Percentiles rank a stretch among this genome's conserved stretches.
phyloP scores from a whole-genome alignment of 2,797 vertebrate species.

The Echeneis naucrates region DNA sequence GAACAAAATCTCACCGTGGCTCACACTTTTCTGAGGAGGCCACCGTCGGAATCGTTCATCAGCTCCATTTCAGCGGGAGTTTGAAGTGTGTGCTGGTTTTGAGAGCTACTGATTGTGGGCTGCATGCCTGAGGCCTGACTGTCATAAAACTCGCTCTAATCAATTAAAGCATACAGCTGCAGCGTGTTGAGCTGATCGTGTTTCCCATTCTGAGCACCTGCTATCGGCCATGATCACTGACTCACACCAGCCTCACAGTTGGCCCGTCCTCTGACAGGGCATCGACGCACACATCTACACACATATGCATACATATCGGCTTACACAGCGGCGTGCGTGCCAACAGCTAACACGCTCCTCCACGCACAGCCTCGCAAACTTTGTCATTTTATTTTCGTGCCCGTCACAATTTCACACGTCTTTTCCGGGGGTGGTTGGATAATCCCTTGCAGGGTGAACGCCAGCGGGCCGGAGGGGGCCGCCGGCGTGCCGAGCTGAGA shows the following conservation, averaged over 20 bases:
- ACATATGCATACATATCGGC: slow-evolving; percentile 60
- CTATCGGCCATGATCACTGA: slow-evolving; percentile 65
- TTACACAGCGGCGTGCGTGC: slow-evolving; percentile 76
- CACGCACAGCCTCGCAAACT: slow-evolving; percentile 71
- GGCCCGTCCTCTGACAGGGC: slow-evolving; percentile 45
- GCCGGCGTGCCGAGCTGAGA: slow-evolving; percentile 55
- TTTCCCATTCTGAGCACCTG: slow-evolving; percentile 73
- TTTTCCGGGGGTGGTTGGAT: slow-evolving; percentile 78
- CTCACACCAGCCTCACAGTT: slow-evolving; percentile 61
- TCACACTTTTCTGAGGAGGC: not conserved
- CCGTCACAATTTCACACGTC: slow-evolving; percentile 84
- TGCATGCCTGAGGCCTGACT: slow-evolving; percentile 66
- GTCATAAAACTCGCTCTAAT: slow-evolving; percentile 74
- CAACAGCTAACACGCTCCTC: slow-evolving; percentile 75
- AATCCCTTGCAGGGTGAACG: slow-evolving; percentile 75
- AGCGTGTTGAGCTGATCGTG: slow-evolving; percentile 61
- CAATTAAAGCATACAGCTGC: slow-evolving; percentile 76
- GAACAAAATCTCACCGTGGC: not conserved
- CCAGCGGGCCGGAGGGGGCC: slow-evolving; percentile 51
- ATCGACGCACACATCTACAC: slow-evolving; percentile 35
- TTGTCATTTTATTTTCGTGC: slow-evolving; percentile 83
- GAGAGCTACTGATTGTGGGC: slow-evolving; percentile 50
- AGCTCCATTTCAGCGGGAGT: slow-evolving; percentile 1
- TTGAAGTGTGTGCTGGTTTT: slow-evolving; percentile 4
- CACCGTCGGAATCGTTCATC: not conserved